phyloP scores from a whole-genome alignment of 2,888 invertebrate genomes.

The Encarsia formosa region DNA sequence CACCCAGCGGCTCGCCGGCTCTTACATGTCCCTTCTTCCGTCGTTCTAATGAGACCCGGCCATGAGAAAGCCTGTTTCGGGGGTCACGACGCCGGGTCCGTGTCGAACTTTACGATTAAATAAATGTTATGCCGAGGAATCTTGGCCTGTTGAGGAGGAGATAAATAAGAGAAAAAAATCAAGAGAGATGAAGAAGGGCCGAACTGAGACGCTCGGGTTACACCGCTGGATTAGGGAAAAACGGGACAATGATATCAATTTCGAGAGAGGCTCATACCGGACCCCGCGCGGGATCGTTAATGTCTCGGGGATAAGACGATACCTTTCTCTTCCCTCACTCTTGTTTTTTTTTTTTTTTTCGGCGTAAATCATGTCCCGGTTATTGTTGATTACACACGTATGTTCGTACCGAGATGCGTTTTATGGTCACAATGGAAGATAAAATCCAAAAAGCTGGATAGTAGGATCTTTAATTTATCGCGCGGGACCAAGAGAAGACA shows the following conservation, averaged over 20 bases:
- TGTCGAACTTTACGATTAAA: constrained; percentile 29
- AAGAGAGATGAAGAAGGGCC: constrained; percentile 6
- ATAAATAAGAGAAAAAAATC: background rate
- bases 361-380: constrained; percentile 23
- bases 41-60: constrained; percentile 22
- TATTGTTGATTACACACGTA: constrained; percentile 20
- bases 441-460: constrained; percentile 22
- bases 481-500: no score
- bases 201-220: constrained; percentile 27
- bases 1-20: constrained; percentile 29
- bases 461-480: no score
- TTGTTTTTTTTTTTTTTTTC: constrained; percentile 6
- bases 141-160: background rate
- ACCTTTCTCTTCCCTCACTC: background rate
- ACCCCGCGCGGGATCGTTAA: constrained; percentile 12
- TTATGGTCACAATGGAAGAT: constrained; percentile 25
- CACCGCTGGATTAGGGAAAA: constrained; percentile 24
- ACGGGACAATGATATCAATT: constrained; percentile 28
- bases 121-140: constrained; percentile 19
- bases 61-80: constrained; percentile 19
- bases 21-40: constrained; percentile 25
- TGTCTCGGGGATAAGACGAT: constrained; percentile 14
- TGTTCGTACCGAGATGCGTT: constrained; percentile 8
- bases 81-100: constrained; percentile 24
- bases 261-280: background rate